Evolutionary conservation across 2,797 vertebrate species (phyloP), one percentile per base, ranked within the genome.

Genomic region (Scolopax bukidnonensis): DNA sequence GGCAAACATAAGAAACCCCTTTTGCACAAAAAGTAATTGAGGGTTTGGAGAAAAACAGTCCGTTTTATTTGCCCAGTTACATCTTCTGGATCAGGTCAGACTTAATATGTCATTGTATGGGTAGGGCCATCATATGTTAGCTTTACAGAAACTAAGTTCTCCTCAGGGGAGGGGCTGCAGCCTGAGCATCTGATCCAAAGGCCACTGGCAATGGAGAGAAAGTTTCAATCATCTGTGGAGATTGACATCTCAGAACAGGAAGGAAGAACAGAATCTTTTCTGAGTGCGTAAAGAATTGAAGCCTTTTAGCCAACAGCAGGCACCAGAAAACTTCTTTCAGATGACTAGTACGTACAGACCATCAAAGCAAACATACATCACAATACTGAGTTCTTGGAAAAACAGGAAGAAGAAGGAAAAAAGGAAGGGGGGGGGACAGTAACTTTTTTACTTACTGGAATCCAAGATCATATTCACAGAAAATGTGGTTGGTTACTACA

Each of bases 371-470:
- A 19, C 65, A 33, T 11, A 56, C 16, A 51, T n/a, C 65, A 67
- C 30, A 79, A 73, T 24, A 71, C 12, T 16, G 59, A 87, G 8
- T 90, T 93, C 70, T 65, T 88, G 81, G 90, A 47, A 95, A 96
- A 87, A 79, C 11, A 11, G 67, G 59, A 87, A 61, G 41, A 45
- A 41, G 47, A 8, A 83, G 36, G 36, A 64, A 61, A 80, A 92
- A 83, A 50, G 11, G 15, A n/a, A 30, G 16, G 7, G 18, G 16
- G 9, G 5, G 36, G 69, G 90, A 59, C 27, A 53, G 25, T 11
- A 32, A 45, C 23, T 64, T 63, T 48, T 68, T 67, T 70, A 76
- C 79, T 95, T 93, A 84, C 79, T 81, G 75, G 89, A 94, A 96
- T 79, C 60, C n/a, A 76, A 84, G 38, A 65, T 74, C 23, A 56